Evolutionary conservation across 2,113 vertebrate species (phyloP), one percentile per base, ranked within the genome.

Genomic region (Dryoscopus gambensis): DNA sequence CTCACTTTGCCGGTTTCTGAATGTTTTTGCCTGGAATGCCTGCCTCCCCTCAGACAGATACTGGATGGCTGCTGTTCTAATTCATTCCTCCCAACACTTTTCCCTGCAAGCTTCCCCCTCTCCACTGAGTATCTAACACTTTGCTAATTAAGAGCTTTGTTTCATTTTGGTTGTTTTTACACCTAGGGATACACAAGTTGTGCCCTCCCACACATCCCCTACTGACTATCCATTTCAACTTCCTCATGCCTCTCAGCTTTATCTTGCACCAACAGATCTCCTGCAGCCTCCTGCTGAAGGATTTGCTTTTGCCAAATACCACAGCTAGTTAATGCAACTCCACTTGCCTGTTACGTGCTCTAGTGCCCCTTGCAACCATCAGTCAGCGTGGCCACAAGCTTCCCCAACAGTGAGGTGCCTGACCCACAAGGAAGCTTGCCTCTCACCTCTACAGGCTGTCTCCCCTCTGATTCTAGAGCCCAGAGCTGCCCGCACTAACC

Each of bases 361-460:
- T 83, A 49, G 24, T 10, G 40, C 13, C 35, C 62, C 47, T 15
- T 37, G 14, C 27, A 60, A 55, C 17, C 70, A 31, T 22, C 3
- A n/a, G 33, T 2, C 0, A 1, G n/a, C 8, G 15, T n/a, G 52
- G 65, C 37, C 2, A 4, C 39, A 40, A 79, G 65, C 30, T 71
- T 63, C 11, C 40, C 28, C 2, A 3, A 3, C 8, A 35, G 20
- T 0, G 1, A 60, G 27, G 13, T 13, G 47, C 40, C 7, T 0
- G 0, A 56, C 9, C 12, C 42, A 20, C 33, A 39, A 16, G 12
- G 31, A 47, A 82, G 37, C 19, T 12, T 12, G 5, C 23, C 46
- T 60, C 65, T 65, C 28, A 27, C 1, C 14, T 53, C 30, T 17
- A 15, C 47, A 24, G 57, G 30, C 30, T 7, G 1, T 27, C 49